Evolutionary conservation across 2,797 vertebrate species (phyloP), one percentile per base, ranked within the genome.

Genomic region (Erethizon dorsatum): DNA sequence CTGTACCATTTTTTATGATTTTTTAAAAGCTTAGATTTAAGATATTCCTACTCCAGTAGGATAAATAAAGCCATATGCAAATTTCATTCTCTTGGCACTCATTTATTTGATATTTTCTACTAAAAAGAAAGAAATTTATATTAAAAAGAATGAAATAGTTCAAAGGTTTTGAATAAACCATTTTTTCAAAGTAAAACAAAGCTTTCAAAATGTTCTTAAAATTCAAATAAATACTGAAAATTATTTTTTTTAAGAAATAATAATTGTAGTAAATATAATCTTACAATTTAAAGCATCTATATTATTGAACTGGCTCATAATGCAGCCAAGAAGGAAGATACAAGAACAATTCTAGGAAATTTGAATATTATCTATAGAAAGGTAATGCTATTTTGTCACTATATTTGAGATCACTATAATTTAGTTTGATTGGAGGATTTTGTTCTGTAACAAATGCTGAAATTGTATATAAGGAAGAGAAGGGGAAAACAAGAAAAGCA

Each of bases 21-120:
- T 94, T 88, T 95, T 86, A 69, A 92, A 85, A 91, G 50, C n/a
- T 10, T 56, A 83, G 6, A 83, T 80, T 90, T 73, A 94, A 96
- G 91, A 89, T 94, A 93, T 77, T 73, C 10, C 11, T 83, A 31
- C 5, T 92, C 4, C 0, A 56, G 20, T 41, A 92, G 22, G 31
- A 79, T 95, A 91, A 96, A 96, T 77, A 95, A 88, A 96, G 52
- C n/a, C 31, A 93, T 26, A 78, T 96, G 65, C 50, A 94, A 90
- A 93, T 83, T 95, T 73, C 88, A n/a, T n/a, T 90, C 65, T 71
- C 33, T 86, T 33, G 59, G 11, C 12, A 41, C 20, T 91, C 10
- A 71, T 83, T 93, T 14, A 78, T 88, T 94, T 84, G 2, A 15
- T 67, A 77, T 90, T 92, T 83, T 89, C n/a, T 50, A 17, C 14